Conservation (phyloP, 2,113 vertebrate species). For the Cranoglanis bouderius region DNA sequence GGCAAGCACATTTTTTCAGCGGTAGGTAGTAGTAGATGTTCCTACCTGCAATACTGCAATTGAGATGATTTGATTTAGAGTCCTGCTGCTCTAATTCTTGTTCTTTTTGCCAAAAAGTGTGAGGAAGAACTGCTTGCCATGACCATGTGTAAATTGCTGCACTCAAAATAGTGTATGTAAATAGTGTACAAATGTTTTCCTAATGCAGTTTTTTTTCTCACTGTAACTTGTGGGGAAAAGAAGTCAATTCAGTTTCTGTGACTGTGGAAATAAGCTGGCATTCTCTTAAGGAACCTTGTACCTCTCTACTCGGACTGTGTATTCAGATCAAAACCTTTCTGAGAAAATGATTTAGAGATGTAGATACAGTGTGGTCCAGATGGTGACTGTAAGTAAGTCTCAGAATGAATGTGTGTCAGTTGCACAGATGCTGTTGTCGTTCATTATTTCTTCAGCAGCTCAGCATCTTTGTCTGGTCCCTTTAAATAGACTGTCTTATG, state of each 20-base stretch:
- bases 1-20: too few species aligned
- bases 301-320: neutral
- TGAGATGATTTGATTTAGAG: too few species aligned
- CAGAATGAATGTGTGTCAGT: constrained; percentile 19
- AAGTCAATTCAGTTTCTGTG: neutral
- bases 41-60: too few species aligned
- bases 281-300: neutral
- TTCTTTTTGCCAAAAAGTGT: too few species aligned
- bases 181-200: too few species aligned
- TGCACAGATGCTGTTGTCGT: constrained; percentile 84
- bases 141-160: too few species aligned
- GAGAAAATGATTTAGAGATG: constrained; percentile 14
- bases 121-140: too few species aligned
- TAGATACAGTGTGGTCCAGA: constrained; percentile 9
- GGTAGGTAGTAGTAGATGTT: too few species aligned
- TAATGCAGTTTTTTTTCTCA: too few species aligned
- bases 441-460: constrained; percentile 79
- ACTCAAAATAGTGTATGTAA: too few species aligned
- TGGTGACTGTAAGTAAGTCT: constrained; percentile 3
- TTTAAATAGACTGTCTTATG: constrained; percentile 10
- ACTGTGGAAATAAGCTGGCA: neutral
- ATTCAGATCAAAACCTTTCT: neutral
- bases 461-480: constrained; percentile 77
- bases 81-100: too few species aligned
- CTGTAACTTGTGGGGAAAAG: neutral